A percentile compares a stretch with the other conserved stretches of the same genome.
phyloP scores from a whole-genome alignment of 2,797 vertebrate genomes.

The Sylvilagus floridanus region DNA sequence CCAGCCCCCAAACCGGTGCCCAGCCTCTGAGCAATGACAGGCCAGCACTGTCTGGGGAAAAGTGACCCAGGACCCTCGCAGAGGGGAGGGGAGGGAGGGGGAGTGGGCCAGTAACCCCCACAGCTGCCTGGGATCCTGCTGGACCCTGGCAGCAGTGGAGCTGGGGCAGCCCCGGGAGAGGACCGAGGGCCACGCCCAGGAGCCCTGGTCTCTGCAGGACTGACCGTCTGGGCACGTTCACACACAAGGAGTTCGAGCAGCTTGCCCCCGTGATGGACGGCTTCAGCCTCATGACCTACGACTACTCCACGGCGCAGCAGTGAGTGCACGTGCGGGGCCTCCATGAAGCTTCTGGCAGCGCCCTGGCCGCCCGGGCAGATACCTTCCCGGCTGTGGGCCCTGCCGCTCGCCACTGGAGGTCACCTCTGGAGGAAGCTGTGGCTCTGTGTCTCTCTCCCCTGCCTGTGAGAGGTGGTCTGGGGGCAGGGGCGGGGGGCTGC shows the following conservation, averaged over 20 bases:
- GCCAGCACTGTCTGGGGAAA: neutral
- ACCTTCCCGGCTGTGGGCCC: too few relatives aligned
- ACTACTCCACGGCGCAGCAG: conserved; percentile 92
- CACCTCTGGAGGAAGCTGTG: neutral
- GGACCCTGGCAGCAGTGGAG: neutral
- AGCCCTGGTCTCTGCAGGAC: conserved; percentile 85
- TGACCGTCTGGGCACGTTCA: conserved; percentile 94
- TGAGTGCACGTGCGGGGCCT: conserved; percentile 75
- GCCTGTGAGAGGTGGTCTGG: neutral
- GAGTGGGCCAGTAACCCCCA: neutral
- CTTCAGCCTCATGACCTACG: conserved; percentile 99
- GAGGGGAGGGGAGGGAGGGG: rapidly evolving
- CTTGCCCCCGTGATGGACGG: conserved; percentile 93
- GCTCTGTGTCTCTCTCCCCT: rapidly evolving
- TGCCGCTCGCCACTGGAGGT: too few relatives aligned
- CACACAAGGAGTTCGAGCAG: conserved; percentile 94
- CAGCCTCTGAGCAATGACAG: too few relatives aligned
- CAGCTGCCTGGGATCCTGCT: too few relatives aligned
- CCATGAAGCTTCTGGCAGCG: too few relatives aligned
- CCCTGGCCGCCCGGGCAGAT: neutral
- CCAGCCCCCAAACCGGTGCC: too few relatives aligned
- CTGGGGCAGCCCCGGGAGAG: too few relatives aligned
- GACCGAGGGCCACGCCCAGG: rapidly evolving
- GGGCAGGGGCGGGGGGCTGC: neutral
- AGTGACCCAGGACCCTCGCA: neutral